phyloP scores from a whole-genome alignment of 2,888 invertebrate species.

The Globia sparganii region DNA sequence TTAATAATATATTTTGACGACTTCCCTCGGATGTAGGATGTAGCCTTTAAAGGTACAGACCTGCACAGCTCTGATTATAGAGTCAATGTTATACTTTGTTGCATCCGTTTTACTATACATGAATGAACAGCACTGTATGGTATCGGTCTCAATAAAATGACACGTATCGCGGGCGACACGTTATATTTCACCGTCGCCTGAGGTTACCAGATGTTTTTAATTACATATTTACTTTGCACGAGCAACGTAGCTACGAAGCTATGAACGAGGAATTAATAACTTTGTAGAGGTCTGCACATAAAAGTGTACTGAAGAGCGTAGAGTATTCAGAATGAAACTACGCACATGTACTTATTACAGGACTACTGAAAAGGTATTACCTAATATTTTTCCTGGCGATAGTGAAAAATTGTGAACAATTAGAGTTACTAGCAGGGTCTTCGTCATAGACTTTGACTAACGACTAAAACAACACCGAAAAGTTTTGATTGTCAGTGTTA shows the following conservation, averaged over 20 bases:
- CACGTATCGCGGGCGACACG: neutral
- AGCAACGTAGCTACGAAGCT: neutral
- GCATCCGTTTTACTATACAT: conserved; percentile 23
- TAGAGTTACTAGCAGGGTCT: neutral
- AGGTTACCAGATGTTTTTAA: neutral
- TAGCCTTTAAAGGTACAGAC: conserved; percentile 9
- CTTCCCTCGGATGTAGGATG: conserved; percentile 38
- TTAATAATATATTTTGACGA: conserved; percentile 41
- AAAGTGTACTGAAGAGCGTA: neutral
- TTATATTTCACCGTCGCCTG: neutral
- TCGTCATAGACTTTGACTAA: neutral
- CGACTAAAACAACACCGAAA: neutral
- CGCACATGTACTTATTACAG: neutral
- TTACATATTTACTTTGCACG: neutral
- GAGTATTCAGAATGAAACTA: neutral
- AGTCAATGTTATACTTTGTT: conserved; percentile 26
- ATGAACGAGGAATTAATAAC: neutral
- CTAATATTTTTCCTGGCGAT: neutral
- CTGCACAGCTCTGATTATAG: conserved; percentile 13
- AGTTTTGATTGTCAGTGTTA: neutral
- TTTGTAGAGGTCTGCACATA: neutral
- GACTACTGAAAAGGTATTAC: neutral
- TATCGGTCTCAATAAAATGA: neutral
- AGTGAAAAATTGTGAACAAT: neutral
- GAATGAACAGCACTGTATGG: neutral